Percentiles rank a stretch among this genome's conserved stretches.
Conservation (phyloP, 2,888 invertebrate species). For the Podabrus alpinus region DNA sequence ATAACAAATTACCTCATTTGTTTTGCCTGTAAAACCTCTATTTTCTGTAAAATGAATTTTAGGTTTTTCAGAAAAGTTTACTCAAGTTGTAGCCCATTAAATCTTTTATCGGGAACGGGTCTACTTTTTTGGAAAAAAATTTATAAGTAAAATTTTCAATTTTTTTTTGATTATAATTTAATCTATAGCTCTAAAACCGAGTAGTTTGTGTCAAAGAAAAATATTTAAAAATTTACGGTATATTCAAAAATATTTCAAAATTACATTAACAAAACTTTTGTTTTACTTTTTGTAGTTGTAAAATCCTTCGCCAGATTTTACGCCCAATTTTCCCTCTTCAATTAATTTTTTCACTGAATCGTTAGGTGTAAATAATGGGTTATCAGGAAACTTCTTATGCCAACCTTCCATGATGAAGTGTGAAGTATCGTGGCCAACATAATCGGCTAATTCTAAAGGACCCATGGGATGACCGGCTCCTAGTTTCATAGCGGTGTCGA, state of each 20-base stretch:
- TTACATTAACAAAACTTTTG: background rate
- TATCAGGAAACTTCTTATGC: slow-evolving; percentile 72
- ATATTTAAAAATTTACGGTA: background rate
- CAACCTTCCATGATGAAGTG: slow-evolving; percentile 80
- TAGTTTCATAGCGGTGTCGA: slow-evolving; percentile 88
- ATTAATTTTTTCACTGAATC: slow-evolving; percentile 70
- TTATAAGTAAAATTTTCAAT: no score
- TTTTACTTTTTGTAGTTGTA: slow-evolving; percentile 70
- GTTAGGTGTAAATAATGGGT: slow-evolving; percentile 68
- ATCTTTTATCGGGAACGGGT: no score
- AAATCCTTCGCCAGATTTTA: slow-evolving; percentile 84
- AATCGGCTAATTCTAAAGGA: slow-evolving; percentile 83
- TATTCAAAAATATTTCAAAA: background rate
- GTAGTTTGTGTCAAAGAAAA: background rate
- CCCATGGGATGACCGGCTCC: slow-evolving; percentile 92
- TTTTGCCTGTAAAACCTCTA: no score
- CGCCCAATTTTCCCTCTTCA: slow-evolving; percentile 77
- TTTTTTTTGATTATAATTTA: no score
- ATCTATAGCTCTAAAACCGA: no score
- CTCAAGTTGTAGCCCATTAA: no score
- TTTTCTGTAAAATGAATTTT: no score
- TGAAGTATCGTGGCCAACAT: slow-evolving; percentile 80
- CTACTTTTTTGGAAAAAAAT: no score
- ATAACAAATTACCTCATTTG: no score
- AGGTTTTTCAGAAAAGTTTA: no score